Conservation (phyloP, 2,888 invertebrate genomes). For the Molorchus minor region DNA sequence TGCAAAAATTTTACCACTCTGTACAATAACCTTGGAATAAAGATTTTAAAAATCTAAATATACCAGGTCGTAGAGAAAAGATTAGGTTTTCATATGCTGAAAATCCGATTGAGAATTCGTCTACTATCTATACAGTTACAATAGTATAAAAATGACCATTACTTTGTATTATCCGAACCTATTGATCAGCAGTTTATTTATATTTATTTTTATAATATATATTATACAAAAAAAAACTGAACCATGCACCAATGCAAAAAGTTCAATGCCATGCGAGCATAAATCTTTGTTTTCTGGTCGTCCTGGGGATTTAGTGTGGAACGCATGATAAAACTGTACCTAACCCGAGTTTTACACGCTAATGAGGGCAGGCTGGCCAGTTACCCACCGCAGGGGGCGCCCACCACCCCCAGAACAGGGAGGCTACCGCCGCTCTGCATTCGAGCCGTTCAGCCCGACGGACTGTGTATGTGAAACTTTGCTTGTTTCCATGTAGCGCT, state of each 20-base stretch:
- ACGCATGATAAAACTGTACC: constrained; percentile 63
- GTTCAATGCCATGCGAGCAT: constrained; percentile 47
- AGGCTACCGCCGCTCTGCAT: constrained; percentile 28
- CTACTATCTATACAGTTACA: too few relatives aligned
- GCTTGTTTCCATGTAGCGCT: constrained; percentile 31
- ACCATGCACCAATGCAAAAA: constrained; percentile 29
- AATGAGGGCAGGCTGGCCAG: constrained; percentile 64
- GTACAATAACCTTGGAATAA: too few relatives aligned
- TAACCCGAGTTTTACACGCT: constrained; percentile 63
- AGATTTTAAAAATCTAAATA: too few relatives aligned
- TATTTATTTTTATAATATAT: too few relatives aligned
- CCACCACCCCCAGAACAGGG: constrained; percentile 35
- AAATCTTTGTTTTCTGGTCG: constrained; percentile 47
- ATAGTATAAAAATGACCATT: too few relatives aligned
- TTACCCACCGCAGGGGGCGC: constrained; percentile 62
- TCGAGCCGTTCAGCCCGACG: constrained; percentile 24
- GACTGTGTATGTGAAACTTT: constrained; percentile 29
- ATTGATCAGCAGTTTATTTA: too few relatives aligned
- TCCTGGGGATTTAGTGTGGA: constrained; percentile 45
- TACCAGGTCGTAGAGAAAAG: too few relatives aligned
- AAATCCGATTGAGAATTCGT: too few relatives aligned
- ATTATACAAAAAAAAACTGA: constrained; percentile 3
- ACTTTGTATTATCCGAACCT: too few relatives aligned
- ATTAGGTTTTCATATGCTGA: too few relatives aligned
- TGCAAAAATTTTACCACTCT: too few relatives aligned